Base-by-base conservation (phyloP, 2,113 vertebrate genomes). In the Gobio gobio region DNA sequence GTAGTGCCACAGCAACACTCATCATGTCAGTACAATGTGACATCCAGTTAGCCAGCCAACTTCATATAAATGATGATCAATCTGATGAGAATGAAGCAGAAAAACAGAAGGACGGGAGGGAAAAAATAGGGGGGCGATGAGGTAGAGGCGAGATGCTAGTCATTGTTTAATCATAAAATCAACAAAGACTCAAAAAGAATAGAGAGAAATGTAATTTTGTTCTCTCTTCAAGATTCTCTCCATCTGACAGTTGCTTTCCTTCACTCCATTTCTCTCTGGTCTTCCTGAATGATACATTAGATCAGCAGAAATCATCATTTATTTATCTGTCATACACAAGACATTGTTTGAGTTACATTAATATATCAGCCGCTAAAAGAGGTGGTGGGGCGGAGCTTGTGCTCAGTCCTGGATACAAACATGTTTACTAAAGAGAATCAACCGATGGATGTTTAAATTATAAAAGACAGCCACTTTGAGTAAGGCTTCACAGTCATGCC, bases 11-110 rank as follows among this genome's bases (percentile, higher is more conserved):
- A 66, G 75, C 49, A 72, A 54, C 84, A 85, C 79, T 85, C 58
- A 85, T 85, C 84, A 85, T 59, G 76, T 68, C 43, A 7, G 29
- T 45, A 73, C 64, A n/a, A 49, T 12, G 13, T 79, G 84, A 79
- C 33, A 22, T 64, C 43, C n/a, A 74, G 43, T 84, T 64, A 51
- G 72, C 18, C n/a, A 45, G 61, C 36, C n/a, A 45, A 58, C 36
- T 76, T 75, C 72, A 77, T 51, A 33, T 64, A 77, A 76, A 84
- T 76, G 58, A 76, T 29, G 83, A 76, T 84, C 72, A 84, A 63
- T 61, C 73, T 76, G 73, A 29, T 14, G 72, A 8, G 36, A 33
- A 68, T 43, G 29, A 36, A 40, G 22, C 56, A 61, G 54, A 61
- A 78, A 78, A 40, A 58, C 20, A 36, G 51, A 22, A 40, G 70